Evolutionary conservation across 2,797 vertebrate genomes (phyloP).

Genomic region (Muscicapa comitata): DNA sequence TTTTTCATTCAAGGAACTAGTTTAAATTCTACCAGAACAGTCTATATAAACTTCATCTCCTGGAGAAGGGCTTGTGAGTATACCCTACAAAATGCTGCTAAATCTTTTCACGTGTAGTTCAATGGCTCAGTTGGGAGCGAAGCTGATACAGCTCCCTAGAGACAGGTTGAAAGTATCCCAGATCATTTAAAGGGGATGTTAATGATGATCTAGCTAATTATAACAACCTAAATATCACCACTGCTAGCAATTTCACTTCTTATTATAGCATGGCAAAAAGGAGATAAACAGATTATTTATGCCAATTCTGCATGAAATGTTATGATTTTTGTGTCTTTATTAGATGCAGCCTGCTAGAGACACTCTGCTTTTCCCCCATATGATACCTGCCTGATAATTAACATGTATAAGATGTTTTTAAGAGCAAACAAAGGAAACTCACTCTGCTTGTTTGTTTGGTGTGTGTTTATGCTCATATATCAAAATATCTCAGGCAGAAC

Average conservation of each 20-base stretch:
- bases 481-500: neutral
- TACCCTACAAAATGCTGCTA: neutral
- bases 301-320: neutral
- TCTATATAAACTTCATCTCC: neutral
- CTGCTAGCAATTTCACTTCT: neutral
- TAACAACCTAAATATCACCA: slow-evolving; percentile 11
- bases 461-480: neutral
- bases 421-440: neutral
- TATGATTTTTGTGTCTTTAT: neutral
- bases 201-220: slow-evolving; percentile 38
- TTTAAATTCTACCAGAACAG: neutral
- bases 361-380: neutral
- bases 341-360: neutral
- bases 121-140: neutral
- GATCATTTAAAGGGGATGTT: slow-evolving; percentile 26
- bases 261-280: slow-evolving; percentile 7
- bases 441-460: neutral
- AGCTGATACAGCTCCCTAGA: neutral
- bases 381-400: neutral
- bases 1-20: neutral
- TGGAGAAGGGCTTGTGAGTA: neutral
- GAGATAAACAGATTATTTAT: slow-evolving; percentile 49
- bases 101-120: neutral
- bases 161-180: slow-evolving; percentile 1
- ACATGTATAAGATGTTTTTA: neutral